Conservation (phyloP, 2,888 invertebrate genomes). For the Celastrina argiolus region DNA sequence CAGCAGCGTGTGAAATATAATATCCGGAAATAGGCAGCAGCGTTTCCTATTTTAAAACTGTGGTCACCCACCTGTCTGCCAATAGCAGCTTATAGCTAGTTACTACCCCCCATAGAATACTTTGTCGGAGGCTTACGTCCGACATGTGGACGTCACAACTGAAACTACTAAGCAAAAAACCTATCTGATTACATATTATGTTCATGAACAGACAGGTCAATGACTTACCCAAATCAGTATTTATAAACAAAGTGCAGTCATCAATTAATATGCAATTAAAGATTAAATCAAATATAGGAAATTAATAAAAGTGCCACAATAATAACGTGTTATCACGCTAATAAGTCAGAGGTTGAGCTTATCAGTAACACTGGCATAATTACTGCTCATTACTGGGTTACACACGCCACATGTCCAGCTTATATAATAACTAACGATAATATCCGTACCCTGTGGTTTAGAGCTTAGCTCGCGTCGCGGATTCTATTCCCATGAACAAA, state of each 20-base stretch:
- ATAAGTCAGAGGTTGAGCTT: constrained; percentile 27
- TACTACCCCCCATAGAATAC: too few species aligned
- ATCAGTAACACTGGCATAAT: constrained; percentile 31
- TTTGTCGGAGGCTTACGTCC: too few species aligned
- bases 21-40: too few species aligned
- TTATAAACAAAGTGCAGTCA: not conserved
- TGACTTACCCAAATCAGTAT: not conserved
- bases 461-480: too few species aligned
- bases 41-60: too few species aligned
- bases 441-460: too few species aligned
- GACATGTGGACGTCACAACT: too few species aligned
- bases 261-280: constrained; percentile 2
- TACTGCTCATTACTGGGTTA: constrained; percentile 31
- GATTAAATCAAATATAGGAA: not conserved
- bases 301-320: not conserved
- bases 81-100: too few species aligned
- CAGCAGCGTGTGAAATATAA: too few species aligned
- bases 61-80: too few species aligned
- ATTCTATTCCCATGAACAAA: too few species aligned
- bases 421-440: not conserved
- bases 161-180: not conserved
- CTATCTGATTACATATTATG: not conserved
- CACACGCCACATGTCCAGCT: constrained; percentile 32
- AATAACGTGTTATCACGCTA: not conserved
- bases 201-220: not conserved